Evolutionary conservation across 1,140 invertebrate species (phyloP).

Genomic region (Heliconius himera): DNA sequence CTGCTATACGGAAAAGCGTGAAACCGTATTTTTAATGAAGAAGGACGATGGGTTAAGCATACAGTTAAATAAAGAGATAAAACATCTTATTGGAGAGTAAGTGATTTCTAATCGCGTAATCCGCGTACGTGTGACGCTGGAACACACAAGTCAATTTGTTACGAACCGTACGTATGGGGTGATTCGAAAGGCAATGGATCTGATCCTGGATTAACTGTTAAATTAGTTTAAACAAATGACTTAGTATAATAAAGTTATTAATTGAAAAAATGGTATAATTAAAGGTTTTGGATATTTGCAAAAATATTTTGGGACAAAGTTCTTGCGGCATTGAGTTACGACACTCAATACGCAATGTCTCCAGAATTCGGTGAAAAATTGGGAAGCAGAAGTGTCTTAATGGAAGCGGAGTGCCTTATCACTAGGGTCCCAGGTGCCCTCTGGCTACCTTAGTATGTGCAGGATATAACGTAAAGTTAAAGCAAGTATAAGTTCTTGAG

Average conservation of each 20-base stretch:
- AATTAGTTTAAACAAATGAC: constrained; percentile 69
- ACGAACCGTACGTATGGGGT: constrained; percentile 44
- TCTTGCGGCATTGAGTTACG: no score
- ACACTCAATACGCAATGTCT: no score
- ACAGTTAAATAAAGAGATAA: neutral
- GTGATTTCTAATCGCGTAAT: constrained; percentile 21
- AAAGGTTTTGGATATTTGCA: no score
- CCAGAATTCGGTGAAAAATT: no score
- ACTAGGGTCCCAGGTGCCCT: no score
- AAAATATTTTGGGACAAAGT: no score
- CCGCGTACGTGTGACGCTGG: constrained; percentile 24
- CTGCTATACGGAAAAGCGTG: neutral
- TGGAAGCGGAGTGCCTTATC: no score
- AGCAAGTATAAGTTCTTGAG: no score
- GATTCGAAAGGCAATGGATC: constrained; percentile 51
- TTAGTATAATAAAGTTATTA: neutral
- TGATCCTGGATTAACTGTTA: constrained; percentile 69
- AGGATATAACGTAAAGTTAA: no score
- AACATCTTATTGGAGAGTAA: neutral
- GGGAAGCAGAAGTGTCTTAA: no score
- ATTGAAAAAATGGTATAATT: neutral
- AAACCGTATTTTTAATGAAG: neutral
- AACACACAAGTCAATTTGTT: constrained; percentile 56
- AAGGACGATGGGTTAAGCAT: neutral
- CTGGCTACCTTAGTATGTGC: no score